Base-by-base conservation (phyloP, 2,888 invertebrate genomes). In the Choreutis nemorana region DNA sequence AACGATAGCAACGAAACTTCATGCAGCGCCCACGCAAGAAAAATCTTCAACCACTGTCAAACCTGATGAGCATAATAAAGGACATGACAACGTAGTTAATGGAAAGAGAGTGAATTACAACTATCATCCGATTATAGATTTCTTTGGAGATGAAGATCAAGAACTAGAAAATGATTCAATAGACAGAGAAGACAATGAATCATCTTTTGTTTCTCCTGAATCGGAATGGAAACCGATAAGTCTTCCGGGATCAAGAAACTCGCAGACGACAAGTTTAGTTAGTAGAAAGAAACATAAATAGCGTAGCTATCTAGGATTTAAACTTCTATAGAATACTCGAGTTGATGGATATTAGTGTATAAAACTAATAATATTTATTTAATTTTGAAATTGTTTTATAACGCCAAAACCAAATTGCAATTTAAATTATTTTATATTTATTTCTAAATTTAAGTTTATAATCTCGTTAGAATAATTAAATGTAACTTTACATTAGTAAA, bases 91-190 rank as follows among this genome's bases (percentile, higher is more conserved):
- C 28, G 54, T 55, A 26, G 48, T 49, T 10, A 64, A 58, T 33
- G 59, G 59, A 9, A 81, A 84, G 48, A 81, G 86, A 47, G 82
- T 90, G 23, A 91, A 91, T 65, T 91, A 90, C 52, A 89, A 86
- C 52, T 91, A 91, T 47, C 91, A 91, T 61, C 90, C 90, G 1
- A 91, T 91, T 26, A 89, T 90, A 41, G 90, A 90, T 50, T 91
- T 89, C 55, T 90, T 90, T 55, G 85, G 82, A 39, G 75, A 72
- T 28, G 58, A 55, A 15, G 64, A 54, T 20, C 63, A 59, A 40
- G 61, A 61, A 20, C 43, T 39, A 23, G 55, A 55, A 26, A 57
- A 63, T 25, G 56, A 56, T 21, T 62, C 66, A 8, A 70, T 72
- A 37, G 78, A 78, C 31, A 59, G 77, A 48, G 75, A 71, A 44